Evolutionary conservation across 2,797 vertebrate genomes (phyloP).

Genomic region (Girardinus metallicus): DNA sequence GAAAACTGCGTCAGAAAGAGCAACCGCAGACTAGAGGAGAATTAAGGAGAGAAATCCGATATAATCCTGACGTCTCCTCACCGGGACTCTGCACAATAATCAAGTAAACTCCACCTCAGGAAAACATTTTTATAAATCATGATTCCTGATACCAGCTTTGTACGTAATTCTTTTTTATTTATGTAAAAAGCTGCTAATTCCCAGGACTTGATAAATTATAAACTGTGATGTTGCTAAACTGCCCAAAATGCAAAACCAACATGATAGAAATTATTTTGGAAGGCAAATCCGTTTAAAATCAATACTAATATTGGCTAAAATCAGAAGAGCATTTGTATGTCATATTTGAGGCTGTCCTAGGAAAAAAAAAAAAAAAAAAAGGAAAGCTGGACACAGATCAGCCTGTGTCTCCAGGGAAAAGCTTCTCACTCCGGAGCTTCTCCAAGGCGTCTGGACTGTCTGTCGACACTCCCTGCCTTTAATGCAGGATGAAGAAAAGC

Average conservation of each 20-base stretch:
- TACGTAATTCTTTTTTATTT: background rate
- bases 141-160: background rate
- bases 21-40: constrained; percentile 15
- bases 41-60: constrained; percentile 51
- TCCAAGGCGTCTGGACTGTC: constrained; percentile 74
- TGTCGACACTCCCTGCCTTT: constrained; percentile 55
- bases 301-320: constrained; percentile 30
- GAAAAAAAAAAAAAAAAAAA: constrained; percentile 12
- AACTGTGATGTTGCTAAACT: background rate
- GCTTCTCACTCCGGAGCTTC: constrained; percentile 67
- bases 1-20: constrained; percentile 48
- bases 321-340: constrained; percentile 30
- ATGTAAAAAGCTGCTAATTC: background rate
- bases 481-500: constrained; percentile 80
- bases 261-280: background rate
- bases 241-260: background rate
- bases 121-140: constrained; percentile 31
- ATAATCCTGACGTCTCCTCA: constrained; percentile 41
- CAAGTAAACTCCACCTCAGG: constrained; percentile 42
- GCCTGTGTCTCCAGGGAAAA: constrained; percentile 67
- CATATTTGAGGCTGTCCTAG: constrained; percentile 35
- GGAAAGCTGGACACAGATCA: constrained; percentile 65
- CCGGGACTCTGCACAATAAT: constrained; percentile 29
- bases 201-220: background rate
- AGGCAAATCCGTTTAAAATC: background rate